phyloP scores from a whole-genome alignment of 2,113 vertebrate species.

The Rhinolophus ferrumequinum region DNA sequence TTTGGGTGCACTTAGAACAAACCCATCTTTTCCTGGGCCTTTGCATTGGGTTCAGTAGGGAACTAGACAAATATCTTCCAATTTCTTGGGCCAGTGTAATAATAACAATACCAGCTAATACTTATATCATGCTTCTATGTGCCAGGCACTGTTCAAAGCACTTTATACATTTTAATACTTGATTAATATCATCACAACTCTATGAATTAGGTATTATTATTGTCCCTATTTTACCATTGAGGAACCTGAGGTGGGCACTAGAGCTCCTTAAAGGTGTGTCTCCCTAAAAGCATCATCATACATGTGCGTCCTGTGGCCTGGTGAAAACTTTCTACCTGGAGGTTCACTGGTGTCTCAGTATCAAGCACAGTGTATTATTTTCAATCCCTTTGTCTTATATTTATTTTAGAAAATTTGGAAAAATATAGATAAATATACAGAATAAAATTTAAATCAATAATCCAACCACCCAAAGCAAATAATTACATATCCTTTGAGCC shows the following conservation, averaged over 20 bases:
- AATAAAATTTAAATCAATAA: slow-evolving; percentile 19
- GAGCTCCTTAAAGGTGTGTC: neutral
- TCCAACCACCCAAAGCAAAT: neutral
- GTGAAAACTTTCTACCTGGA: neutral
- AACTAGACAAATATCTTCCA: neutral
- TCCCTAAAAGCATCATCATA: neutral
- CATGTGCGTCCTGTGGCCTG: neutral
- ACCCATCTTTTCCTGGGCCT: neutral
- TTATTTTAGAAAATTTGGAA: neutral
- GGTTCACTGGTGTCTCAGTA: neutral
- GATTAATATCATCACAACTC: neutral
- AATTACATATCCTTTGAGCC: neutral
- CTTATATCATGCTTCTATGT: neutral
- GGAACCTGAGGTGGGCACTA: neutral
- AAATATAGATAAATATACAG: neutral
- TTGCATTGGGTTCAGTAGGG: neutral
- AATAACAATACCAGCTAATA: neutral
- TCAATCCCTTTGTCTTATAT: neutral
- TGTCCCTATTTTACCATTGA: neutral
- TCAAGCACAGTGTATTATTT: neutral
- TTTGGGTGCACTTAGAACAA: neutral
- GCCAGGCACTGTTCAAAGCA: neutral
- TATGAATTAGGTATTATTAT: neutral
- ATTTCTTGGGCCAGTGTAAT: neutral
- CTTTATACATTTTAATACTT: neutral